A percentile compares a stretch with the other conserved stretches of the same genome.
These are phyloP conservation scores for Harpagifer antarcticus DNA, from an alignment of 2,797 vertebrate species.

Conservation along the genomic window DNA sequence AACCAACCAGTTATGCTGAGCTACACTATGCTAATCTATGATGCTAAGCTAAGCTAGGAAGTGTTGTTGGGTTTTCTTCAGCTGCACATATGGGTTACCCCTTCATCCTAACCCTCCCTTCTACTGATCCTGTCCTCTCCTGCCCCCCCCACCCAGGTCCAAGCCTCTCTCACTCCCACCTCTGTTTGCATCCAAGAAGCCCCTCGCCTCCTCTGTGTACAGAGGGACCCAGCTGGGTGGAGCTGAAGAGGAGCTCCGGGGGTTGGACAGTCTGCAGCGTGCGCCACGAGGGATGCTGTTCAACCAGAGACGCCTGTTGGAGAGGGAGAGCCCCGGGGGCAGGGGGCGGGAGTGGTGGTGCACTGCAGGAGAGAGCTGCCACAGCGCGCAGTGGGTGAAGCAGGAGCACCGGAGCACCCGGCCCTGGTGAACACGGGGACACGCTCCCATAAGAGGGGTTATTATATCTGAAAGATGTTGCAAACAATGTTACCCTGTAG, in stretches of 20 bases:
- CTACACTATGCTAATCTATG: too few relatives aligned
- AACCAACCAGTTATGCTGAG: too few relatives aligned
- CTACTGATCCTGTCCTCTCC: not conserved
- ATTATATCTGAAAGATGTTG: too few relatives aligned
- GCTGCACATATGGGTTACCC: not conserved
- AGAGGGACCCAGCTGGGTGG: not conserved
- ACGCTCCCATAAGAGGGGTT: not conserved
- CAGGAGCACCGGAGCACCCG: conserved; percentile 84
- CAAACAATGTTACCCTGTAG: not conserved
- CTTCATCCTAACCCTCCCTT: not conserved
- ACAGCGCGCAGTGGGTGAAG: conserved; percentile 84
- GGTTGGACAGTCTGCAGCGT: not conserved
- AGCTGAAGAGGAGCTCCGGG: not conserved
- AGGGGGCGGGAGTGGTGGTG: conserved; percentile 66
- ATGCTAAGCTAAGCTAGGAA: not conserved
- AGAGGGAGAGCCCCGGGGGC: conserved; percentile 6
- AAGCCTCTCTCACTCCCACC: conserved; percentile 37
- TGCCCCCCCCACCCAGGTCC: conserved; percentile 53
- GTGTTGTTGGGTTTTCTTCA: too few relatives aligned
- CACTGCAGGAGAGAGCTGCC: conserved; percentile 69
- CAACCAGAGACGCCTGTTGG: not conserved
- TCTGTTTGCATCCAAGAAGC: conserved; percentile 31
- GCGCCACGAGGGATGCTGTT: not conserved
- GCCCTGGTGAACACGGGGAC: conserved; percentile 84
- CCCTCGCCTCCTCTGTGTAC: conserved; percentile 22